Base-by-base conservation (phyloP, 1,140 invertebrate genomes). In the Neomicropteryx cornuta region DNA sequence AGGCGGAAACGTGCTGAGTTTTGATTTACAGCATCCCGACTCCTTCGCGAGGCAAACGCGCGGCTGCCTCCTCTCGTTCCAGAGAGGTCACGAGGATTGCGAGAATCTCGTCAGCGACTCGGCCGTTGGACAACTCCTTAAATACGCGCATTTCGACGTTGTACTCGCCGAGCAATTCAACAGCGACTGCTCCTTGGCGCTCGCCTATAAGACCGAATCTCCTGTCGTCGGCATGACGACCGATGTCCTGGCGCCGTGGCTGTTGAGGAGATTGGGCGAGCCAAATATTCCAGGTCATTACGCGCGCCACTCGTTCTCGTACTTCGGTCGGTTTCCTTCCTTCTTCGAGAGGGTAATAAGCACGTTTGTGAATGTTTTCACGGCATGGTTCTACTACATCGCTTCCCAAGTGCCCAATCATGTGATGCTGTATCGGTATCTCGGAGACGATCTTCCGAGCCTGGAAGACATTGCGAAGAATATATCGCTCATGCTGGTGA, bases 141-240 rank as follows among this genome's bases (percentile, higher is more conserved):
- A 58, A 22, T 53, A 50, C 33, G 59, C 68, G 24, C 58, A 58
- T 28, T 81, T 70, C 43, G 77, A 81, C 45, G 45, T 80, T 8
- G 64, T 81, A 28, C 39, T 81, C 3, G 66, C 69, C 2, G 76
- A 79, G 46, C 66, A 63, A 19, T 78, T 77, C 49, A 72, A 75
- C 43, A 75, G 71, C 35, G 73, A 80, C 43, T 81, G 77, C 44
- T 66, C 70, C 36, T 44, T 76, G 3, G 69, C 65, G 2, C 58
- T 80, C 37, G 65, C 69, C 13, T 58, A 70, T 46, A 70, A 69
- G 47, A 64, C 77, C 16, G 59, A 70, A 27, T 69, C 62, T 2
- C 72, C 75, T 0, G 68, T 72, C 27, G 63, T 81, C 6, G 56
- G 62, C 0, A 45, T 79, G 18, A 75, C 72, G 22, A 73, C 75